Evolutionary conservation across 2,797 vertebrate species (phyloP).

Genomic region (Pelochelys cantorii): DNA sequence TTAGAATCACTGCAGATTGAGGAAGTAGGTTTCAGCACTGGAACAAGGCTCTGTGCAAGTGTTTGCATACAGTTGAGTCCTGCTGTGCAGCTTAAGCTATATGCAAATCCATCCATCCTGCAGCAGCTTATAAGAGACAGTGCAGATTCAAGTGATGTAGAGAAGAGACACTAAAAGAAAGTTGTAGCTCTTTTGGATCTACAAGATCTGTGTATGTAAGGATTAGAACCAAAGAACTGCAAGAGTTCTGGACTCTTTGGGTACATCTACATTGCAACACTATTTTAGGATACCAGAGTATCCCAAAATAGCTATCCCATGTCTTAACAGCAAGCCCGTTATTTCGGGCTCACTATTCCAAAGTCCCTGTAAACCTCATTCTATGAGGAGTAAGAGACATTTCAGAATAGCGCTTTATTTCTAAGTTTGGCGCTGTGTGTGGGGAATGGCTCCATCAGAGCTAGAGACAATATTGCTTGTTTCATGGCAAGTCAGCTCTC

Average conservation of each 20-base stretch:
- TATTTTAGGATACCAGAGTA: too few relatives aligned
- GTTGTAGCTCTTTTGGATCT: neutral
- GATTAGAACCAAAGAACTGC: neutral
- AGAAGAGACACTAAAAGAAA: neutral
- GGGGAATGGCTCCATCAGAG: neutral
- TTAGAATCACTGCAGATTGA: neutral
- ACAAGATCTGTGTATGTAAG: neutral
- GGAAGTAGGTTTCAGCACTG: fast-evolving
- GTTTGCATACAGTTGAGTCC: neutral
- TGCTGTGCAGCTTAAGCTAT: fast-evolving
- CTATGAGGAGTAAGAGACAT: too few relatives aligned
- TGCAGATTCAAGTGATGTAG: neutral
- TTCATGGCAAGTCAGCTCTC: neutral
- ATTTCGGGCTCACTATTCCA: too few relatives aligned
- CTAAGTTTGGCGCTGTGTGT: too few relatives aligned
- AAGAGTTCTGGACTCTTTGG: neutral
- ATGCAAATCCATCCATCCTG: neutral
- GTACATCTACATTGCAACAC: too few relatives aligned
- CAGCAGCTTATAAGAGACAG: neutral
- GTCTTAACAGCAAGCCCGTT: too few relatives aligned
- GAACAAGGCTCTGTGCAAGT: neutral
- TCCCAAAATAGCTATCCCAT: too few relatives aligned
- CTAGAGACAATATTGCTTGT: neutral
- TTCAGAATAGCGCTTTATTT: too few relatives aligned
- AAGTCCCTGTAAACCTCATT: too few relatives aligned